Evolutionary conservation across 2,888 invertebrate species (phyloP).

Genomic region (Sinopyrophorus schimmeli): DNA sequence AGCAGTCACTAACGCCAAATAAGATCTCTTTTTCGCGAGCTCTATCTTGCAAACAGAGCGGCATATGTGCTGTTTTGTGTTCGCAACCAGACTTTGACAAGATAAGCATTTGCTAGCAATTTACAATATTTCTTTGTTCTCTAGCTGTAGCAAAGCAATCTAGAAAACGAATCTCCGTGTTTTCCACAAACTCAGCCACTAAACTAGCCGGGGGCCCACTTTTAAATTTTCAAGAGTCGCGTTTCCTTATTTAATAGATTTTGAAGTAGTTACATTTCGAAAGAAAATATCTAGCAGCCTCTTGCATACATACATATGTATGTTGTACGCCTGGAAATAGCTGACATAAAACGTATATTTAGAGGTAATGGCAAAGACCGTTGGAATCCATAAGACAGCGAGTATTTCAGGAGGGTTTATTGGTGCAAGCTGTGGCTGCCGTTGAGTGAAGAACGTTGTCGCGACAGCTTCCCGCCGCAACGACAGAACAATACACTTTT

Average conservation of each 20-base stretch:
- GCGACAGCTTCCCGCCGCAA: constrained; percentile 42
- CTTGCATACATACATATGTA: too few relatives aligned
- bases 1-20: constrained; percentile 44
- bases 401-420: constrained; percentile 39
- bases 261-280: too few relatives aligned
- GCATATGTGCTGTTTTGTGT: constrained; percentile 45
- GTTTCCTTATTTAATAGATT: background rate
- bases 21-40: constrained; percentile 48
- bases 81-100: constrained; percentile 45
- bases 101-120: constrained; percentile 46
- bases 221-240: constrained; percentile 30
- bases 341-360: too few relatives aligned
- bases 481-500: constrained; percentile 55
- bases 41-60: constrained; percentile 45
- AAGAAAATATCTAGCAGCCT: too few relatives aligned
- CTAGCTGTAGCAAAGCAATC: constrained; percentile 33
- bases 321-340: too few relatives aligned
- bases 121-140: constrained; percentile 42
- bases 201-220: constrained; percentile 31
- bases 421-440: constrained; percentile 40
- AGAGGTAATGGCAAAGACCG: constrained; percentile 28
- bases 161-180: constrained; percentile 34
- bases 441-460: constrained; percentile 51
- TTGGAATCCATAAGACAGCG: constrained; percentile 41
- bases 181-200: constrained; percentile 34